Evolutionary conservation across 53 echinoderm and acorn worm genomes (phyloP).

Genomic region (Paracentrotus lividus): DNA sequence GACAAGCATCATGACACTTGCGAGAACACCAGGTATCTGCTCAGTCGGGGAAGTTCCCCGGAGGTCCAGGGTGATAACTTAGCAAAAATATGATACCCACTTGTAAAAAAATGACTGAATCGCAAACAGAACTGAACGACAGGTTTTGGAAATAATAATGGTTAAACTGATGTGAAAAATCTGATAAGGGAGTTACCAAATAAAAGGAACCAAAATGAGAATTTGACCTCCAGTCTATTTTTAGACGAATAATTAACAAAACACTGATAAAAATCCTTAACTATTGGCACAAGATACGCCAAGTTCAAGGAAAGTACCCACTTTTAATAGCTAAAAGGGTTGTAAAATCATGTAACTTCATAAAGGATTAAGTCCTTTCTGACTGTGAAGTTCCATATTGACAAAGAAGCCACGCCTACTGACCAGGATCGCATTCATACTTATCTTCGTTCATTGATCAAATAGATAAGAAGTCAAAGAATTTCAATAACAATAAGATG

Average conservation of each 20-base stretch:
- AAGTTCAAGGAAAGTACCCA: neutral
- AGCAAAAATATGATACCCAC: too few relatives aligned
- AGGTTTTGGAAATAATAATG: neutral
- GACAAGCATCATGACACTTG: too few relatives aligned
- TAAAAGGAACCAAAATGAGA: neutral
- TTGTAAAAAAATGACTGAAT: too few relatives aligned
- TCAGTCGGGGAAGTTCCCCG: too few relatives aligned
- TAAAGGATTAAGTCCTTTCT: neutral
- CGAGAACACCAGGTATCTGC: too few relatives aligned
- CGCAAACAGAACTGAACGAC: too few relatives aligned
- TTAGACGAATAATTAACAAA: neutral
- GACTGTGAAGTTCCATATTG: neutral
- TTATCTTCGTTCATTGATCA: slow-evolving; percentile 27
- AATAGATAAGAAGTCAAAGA: slow-evolving; percentile 19
- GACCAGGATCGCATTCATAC: neutral
- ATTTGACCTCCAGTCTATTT: neutral
- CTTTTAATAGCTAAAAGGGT: neutral
- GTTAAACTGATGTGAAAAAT: neutral
- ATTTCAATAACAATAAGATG: slow-evolving; percentile 9
- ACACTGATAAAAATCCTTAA: neutral
- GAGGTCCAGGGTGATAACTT: too few relatives aligned
- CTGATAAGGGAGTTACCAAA: neutral
- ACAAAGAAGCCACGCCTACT: neutral
- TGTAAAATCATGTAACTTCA: neutral
- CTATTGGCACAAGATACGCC: neutral